phyloP scores from a whole-genome alignment of 2,888 invertebrate genomes.

The Agriopis leucophaearia region DNA sequence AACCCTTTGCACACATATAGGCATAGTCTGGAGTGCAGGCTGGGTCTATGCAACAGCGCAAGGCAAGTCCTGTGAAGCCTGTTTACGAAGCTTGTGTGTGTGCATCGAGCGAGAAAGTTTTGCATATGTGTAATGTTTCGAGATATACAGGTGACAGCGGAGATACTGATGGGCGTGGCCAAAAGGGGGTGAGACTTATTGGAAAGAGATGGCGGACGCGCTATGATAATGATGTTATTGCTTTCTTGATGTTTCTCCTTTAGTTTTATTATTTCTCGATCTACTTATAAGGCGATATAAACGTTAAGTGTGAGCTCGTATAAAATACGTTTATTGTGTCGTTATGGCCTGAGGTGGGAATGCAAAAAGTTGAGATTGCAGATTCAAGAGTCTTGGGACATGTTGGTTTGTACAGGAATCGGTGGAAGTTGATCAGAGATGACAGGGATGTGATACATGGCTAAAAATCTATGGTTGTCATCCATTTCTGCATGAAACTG shows the following conservation, averaged over 20 bases:
- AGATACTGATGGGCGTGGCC: slow-evolving; percentile 83
- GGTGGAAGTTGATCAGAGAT: slow-evolving; percentile 73
- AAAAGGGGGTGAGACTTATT: slow-evolving; percentile 81
- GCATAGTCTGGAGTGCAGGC: slow-evolving; percentile 46
- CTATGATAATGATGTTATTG: slow-evolving; percentile 87
- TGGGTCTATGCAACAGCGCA: slow-evolving; percentile 34
- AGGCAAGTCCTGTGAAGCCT: slow-evolving; percentile 37
- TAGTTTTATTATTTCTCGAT: slow-evolving; percentile 86
- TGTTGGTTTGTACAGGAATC: slow-evolving; percentile 60
- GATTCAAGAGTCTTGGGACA: slow-evolving; percentile 75
- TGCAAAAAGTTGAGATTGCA: slow-evolving; percentile 81
- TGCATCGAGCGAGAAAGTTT: slow-evolving; percentile 81
- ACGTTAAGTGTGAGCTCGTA: slow-evolving; percentile 83
- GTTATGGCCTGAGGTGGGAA: slow-evolving; percentile 73
- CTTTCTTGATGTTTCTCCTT: slow-evolving; percentile 85
- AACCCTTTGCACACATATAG: slow-evolving; percentile 49
- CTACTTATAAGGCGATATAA: slow-evolving; percentile 86
- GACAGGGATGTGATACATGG: slow-evolving; percentile 47
- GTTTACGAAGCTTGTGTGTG: slow-evolving; percentile 61
- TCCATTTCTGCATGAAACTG: background rate
- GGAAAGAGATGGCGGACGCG: slow-evolving; percentile 85
- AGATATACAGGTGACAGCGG: slow-evolving; percentile 86
- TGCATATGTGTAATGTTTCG: slow-evolving; percentile 87
- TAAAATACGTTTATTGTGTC: slow-evolving; percentile 85
- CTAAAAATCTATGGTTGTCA: slow-evolving; percentile 1